Conservation (phyloP, 2,888 invertebrate genomes). For the Zonitis immaculata region DNA sequence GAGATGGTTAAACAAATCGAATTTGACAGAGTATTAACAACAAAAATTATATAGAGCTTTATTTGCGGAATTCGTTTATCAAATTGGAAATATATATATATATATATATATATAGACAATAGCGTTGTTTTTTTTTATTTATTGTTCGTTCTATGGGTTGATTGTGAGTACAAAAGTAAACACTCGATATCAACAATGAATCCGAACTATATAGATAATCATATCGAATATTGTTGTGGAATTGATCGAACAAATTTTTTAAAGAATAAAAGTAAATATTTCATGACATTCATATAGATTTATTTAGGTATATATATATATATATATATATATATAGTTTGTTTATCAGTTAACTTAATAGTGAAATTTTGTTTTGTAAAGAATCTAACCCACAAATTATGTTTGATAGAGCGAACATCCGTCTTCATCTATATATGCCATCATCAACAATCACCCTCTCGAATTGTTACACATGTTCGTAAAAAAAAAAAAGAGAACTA, state of each 20-base stretch:
- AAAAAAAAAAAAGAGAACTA: conserved; percentile 2
- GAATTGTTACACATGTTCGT: conserved; percentile 9
- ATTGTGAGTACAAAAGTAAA: neutral
- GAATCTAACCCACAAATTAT: conserved; percentile 29
- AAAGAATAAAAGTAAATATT: conserved; percentile 22
- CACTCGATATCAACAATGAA: neutral
- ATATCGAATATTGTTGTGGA: conserved; percentile 2
- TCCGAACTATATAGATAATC: neutral
- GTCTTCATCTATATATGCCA: too few species aligned
- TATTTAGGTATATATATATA: too few species aligned
- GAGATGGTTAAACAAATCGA: conserved; percentile 26
- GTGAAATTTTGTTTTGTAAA: conserved; percentile 29
- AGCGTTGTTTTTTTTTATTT: too few species aligned
- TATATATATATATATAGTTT: too few species aligned
- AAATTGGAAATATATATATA: too few species aligned
- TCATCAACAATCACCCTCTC: conserved; percentile 10
- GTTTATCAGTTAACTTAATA: conserved; percentile 34
- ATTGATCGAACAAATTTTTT: conserved; percentile 9
- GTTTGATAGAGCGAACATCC: conserved; percentile 38
- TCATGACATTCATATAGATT: conserved; percentile 25
- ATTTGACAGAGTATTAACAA: conserved; percentile 25
- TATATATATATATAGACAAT: too few species aligned
- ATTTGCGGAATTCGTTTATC: too few species aligned
- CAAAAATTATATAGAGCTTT: too few species aligned
- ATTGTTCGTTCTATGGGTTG: neutral